Evolutionary conservation across 1,140 invertebrate species (phyloP), one percentile per base, ranked within the genome.

Genomic region (Drosophila prosaltans): DNA sequence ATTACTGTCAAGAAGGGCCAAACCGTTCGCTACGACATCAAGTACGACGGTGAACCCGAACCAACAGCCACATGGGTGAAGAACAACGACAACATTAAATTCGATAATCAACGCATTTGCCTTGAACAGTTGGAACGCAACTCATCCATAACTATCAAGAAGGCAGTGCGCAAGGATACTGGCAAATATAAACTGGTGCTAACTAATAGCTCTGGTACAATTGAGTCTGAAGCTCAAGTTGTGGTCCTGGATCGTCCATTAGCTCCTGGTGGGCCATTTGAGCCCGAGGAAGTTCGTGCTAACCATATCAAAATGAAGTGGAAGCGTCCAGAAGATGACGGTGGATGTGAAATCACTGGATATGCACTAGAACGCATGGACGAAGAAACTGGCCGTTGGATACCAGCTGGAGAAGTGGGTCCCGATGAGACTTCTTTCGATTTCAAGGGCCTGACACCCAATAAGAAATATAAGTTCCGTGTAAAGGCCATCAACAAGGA

Each of bases 401-500:
- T 98, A 65, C 96, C 97, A 39, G 97, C 97, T 54, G 97, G 97
- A 64, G 97, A 98, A 93, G 96, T 96, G 65, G 96, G 96, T n/a
- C 95, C 97, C 1, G 94, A 96, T 55, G 95, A 97, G 32, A 95
- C 95, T 39, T 94, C 95, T 16, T 98, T 97, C 92, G 97, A 95
- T 1, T 97, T 99, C 74, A 96, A 97, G 89, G 97, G 98, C 32
- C 94, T 99, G 0, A 98, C 97, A 9, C 98, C 98, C 0, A 98
- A 98, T 81, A 99, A 99, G 93, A 98, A 98, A 83, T 99, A 99
- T 93, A 99, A 99, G 93, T 99, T 99, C 94, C 94, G 99, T 54
- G 98, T 99, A 0, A 98, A 98, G 82, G 99, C 99, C 36, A 97
- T 98, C 36, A 99, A 99, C 92, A 99, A 99, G 91, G 99, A 99